Base-by-base conservation (phyloP, 2,113 vertebrate species). In the Microcebus ravelobensis region DNA sequence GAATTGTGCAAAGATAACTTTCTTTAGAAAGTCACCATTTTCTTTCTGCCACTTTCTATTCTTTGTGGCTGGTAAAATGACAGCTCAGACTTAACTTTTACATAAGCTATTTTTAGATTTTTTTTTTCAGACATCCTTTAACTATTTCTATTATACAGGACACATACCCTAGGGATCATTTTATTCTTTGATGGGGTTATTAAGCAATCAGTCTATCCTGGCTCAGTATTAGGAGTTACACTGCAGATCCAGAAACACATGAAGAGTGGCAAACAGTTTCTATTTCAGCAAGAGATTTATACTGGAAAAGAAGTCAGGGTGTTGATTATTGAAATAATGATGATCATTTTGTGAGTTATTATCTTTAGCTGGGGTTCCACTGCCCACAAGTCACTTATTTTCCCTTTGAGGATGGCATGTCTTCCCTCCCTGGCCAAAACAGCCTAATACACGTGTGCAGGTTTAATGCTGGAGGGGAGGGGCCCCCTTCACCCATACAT, bases 401-500 rank as follows among this genome's bases (percentile, higher is more conserved):
- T 73, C 18, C 52, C 45, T 11, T 70, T 81, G 84, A 87, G 88
- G 89, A 94, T 92, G 45, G 93, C 83, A 39, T 97, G 77, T 81
- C 92, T 82, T 52, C 70, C 50, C 63, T 92, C 55, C 48, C 92
- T 92, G 27, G 93, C 68, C 65, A 95, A 97, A 36, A 31, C 61
- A 85, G 94, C 95, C 91, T 89, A 93, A 71, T 79, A 65, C 65
- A 68, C 17, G 36, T 88, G 95, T 86, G 91, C 83, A 77, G 94
- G 94, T 95, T 97, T 97, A 98, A 93, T 98, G 98, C 97, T 97
- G 96, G 97, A 97, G 97, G 97, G 98, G 96, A 97, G 97, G 98
- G 98, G 98, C 98, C 98, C 95, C 97, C 96, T 97, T 96, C 97
- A 96, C 97, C 98, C 97, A 95, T 98, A 98, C 98, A 98, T 98